Percentiles rank a stretch among this genome's conserved stretches.
phyloP scores from a whole-genome alignment of 2,888 invertebrate genomes.

The Apantesis nais region DNA sequence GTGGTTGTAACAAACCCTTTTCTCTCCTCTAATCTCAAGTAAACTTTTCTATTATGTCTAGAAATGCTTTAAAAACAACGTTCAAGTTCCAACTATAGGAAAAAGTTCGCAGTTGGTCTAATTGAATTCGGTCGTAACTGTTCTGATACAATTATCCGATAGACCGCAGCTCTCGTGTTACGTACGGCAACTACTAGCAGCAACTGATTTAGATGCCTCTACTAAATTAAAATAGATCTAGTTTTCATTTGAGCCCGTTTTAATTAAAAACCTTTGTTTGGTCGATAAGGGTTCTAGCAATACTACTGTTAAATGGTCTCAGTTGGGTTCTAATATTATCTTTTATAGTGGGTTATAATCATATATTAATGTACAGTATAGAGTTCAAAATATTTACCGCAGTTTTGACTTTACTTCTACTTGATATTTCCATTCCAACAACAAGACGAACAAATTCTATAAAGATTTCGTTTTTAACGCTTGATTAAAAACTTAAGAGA shows the following conservation, averaged over 20 bases:
- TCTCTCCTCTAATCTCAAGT: not conserved
- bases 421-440: not conserved
- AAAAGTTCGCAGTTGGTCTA: slow-evolving; percentile 15
- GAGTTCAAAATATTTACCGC: not conserved
- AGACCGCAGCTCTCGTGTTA: slow-evolving; percentile 29
- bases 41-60: not conserved
- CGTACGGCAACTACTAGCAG: slow-evolving; percentile 21
- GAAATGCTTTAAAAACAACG: slow-evolving; percentile 3
- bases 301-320: not conserved
- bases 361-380: not conserved
- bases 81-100: slow-evolving; percentile 12
- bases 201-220: slow-evolving; percentile 34
- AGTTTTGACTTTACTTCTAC: not conserved
- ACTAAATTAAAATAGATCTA: slow-evolving; percentile 36
- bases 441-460: too few relatives aligned
- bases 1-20: not conserved
- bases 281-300: slow-evolving; percentile 25
- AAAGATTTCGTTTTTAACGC: too few relatives aligned
- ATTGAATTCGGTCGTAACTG: slow-evolving; percentile 38
- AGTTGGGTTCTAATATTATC: not conserved
- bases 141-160: slow-evolving; percentile 39
- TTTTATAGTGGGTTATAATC: not conserved
- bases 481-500: too few relatives aligned
- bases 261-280: slow-evolving; percentile 29
- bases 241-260: slow-evolving; percentile 35